phyloP scores from a whole-genome alignment of 2,888 invertebrate genomes.

The Conus canariensis region DNA sequence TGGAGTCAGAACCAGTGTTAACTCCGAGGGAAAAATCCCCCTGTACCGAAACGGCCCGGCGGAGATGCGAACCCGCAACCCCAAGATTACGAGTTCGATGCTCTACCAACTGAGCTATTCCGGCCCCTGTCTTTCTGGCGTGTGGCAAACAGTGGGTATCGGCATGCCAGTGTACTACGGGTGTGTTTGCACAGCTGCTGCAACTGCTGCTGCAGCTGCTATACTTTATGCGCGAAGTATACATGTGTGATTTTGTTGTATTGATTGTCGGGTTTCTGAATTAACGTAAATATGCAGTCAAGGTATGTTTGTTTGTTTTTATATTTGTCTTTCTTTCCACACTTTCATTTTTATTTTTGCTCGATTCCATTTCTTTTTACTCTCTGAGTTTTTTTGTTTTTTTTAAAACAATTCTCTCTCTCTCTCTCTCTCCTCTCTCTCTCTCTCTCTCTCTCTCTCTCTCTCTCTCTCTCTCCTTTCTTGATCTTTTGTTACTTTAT shows the following conservation, averaged over 20 bases:
- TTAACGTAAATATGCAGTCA: neutral
- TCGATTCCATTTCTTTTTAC: neutral
- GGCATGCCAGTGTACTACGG: neutral
- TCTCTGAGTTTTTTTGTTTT: too few relatives aligned
- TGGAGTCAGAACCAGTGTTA: too few relatives aligned
- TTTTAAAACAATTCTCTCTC: neutral
- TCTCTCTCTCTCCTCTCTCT: neutral
- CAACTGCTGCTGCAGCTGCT: neutral
- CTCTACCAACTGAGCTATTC: too few relatives aligned
- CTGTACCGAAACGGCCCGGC: too few relatives aligned
- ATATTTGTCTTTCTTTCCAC: neutral
- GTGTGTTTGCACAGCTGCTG: neutral
- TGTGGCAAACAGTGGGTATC: neutral
- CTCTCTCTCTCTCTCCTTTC: too few relatives aligned
- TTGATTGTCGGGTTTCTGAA: neutral
- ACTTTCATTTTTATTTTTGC: neutral
- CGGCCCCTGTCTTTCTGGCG: neutral
- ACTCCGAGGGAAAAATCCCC: too few relatives aligned
- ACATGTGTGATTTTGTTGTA: neutral
- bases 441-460: slow-evolving; percentile 3
- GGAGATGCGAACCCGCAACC: too few relatives aligned
- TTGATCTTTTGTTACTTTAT: neutral
- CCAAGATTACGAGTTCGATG: too few relatives aligned
- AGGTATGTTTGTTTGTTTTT: neutral
- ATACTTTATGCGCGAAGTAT: neutral